phyloP scores from a whole-genome alignment of 2,113 vertebrate genomes.

The Onychostoma macrolepis region DNA sequence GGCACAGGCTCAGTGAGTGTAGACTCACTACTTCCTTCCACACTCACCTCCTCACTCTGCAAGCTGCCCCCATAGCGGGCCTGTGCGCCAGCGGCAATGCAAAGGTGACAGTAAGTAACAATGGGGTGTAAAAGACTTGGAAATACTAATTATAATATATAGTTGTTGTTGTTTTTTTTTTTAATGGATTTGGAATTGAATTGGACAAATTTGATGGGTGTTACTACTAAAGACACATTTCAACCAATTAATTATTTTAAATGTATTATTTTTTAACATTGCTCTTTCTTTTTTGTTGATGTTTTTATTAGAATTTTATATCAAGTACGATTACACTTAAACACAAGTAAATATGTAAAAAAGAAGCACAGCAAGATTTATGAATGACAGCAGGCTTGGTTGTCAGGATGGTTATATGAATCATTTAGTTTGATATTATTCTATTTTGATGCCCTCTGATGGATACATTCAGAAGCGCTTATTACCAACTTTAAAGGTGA shows the following conservation, averaged over 20 bases:
- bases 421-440: neutral
- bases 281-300: neutral
- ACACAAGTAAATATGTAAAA: neutral
- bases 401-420: slow-evolving; percentile 6
- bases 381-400: neutral
- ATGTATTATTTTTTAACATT: neutral
- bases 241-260: neutral
- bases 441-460: neutral
- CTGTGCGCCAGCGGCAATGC: slow-evolving; percentile 73
- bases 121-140: slow-evolving; percentile 50
- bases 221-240: neutral
- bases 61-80: slow-evolving; percentile 75
- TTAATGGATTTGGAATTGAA: neutral
- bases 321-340: neutral
- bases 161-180: neutral
- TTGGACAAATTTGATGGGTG: neutral
- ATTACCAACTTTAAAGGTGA: neutral
- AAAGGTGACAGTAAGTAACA: slow-evolving; percentile 78
- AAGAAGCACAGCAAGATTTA: slow-evolving; percentile 7
- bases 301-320: neutral
- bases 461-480: neutral
- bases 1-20: slow-evolving; percentile 31
- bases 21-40: slow-evolving; percentile 55
- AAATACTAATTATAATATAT: neutral
- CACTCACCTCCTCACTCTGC: slow-evolving; percentile 80